These are phyloP conservation scores for Dasyornis broadbenti DNA, from an alignment of 2,113 vertebrate genomes.

Conservation along the genomic window DNA sequence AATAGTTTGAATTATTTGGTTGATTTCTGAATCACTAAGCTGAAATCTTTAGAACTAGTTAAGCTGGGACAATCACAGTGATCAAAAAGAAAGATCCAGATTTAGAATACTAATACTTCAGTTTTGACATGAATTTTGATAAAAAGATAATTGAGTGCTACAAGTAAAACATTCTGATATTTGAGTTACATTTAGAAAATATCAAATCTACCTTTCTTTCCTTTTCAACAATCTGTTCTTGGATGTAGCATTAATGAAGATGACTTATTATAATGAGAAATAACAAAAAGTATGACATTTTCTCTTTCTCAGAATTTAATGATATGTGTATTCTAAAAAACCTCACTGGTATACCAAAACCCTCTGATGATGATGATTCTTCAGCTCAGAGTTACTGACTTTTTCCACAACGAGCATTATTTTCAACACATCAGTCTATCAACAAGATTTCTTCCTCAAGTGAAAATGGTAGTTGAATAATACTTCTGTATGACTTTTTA, in stretches of 20 bases:
- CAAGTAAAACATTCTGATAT: background rate
- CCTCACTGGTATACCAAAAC: background rate
- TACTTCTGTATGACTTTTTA: background rate
- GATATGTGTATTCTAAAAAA: background rate
- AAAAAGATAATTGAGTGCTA: background rate
- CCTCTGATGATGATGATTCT: background rate
- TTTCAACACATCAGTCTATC: background rate
- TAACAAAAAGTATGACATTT: background rate
- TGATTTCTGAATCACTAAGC: background rate
- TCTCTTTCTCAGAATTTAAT: background rate
- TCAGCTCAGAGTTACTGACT: background rate
- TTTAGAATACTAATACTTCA: background rate
- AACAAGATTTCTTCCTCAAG: background rate
- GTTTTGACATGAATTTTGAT: background rate
- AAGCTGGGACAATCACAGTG: background rate
- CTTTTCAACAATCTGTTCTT: background rate
- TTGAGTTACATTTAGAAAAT: background rate
- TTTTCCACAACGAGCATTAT: background rate
- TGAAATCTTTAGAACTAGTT: background rate
- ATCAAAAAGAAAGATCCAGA: background rate
- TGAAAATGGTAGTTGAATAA: background rate
- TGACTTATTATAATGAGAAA: background rate
- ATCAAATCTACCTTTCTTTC: background rate
- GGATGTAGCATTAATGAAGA: background rate
- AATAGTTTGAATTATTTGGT: background rate